A percentile compares a stretch with the other conserved stretches of the same genome.
Conservation (phyloP, 2,113 vertebrate species). For the Panthera uncia region DNA sequence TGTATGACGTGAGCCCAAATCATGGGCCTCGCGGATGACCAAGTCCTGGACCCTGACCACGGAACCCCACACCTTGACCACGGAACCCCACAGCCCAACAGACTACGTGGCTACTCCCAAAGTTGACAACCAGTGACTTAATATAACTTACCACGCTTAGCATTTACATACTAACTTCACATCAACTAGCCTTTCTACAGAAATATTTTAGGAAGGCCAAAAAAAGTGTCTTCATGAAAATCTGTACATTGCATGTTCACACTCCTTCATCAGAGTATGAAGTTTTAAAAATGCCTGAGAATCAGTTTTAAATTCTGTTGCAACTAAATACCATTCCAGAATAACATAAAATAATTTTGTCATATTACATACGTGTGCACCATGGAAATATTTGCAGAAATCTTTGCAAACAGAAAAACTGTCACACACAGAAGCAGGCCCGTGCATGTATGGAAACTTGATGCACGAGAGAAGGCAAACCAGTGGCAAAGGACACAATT, state of each 20-base stretch:
- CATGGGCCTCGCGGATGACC: not conserved
- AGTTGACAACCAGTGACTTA: not conserved
- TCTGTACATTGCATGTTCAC: not conserved
- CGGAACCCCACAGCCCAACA: not conserved
- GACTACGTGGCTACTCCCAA: accelerated
- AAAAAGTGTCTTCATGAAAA: not conserved
- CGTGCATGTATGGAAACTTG: not conserved
- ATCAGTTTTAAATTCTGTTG: not conserved
- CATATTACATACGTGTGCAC: not conserved
- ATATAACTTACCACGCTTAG: not conserved
- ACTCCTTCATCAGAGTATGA: not conserved
- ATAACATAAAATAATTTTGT: not conserved
- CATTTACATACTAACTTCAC: too few relatives aligned
- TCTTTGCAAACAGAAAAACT: not conserved
- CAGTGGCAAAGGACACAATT: not conserved
- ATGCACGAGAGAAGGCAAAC: not conserved
- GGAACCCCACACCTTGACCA: not conserved
- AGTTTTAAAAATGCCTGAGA: not conserved
- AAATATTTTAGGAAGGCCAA: not conserved
- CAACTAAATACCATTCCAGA: not conserved
- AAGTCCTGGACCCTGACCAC: not conserved
- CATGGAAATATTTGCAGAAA: not conserved
- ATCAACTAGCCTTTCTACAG: not conserved
- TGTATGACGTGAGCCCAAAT: not conserved
- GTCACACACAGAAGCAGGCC: not conserved